Base-by-base conservation (phyloP, 2,888 invertebrate species). In the Melikaiella ostensackeni region DNA sequence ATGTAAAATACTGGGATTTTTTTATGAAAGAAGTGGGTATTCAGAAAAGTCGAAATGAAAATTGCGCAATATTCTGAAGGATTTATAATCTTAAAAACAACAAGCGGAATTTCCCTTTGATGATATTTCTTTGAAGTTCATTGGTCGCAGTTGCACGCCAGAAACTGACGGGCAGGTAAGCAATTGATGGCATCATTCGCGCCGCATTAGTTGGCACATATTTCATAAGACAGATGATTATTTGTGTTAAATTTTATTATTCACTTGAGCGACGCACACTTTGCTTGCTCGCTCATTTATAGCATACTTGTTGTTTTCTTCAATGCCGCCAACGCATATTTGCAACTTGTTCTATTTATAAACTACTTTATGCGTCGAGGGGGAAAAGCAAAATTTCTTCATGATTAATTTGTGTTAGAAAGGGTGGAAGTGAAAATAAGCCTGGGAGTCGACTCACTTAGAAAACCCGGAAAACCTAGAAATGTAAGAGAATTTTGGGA, bases 211-310 rank as follows among this genome's bases (percentile, higher is more conserved):
- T 8, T 55, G 50, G n/a, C 50, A 55, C 75, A 77, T 77, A 75
- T 59, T 78, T 80, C 74, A 77, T 78, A 79, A 75, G 79, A 76
- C 46, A 74, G 77, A 79, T 66, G 80, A 80, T 79, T 70, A 66
- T 74, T 66, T 64, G 57, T 59, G 76, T 75, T 78, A 79, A 80
- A 79, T 81, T 81, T 80, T 77, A 77, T 79, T 79, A 80, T 80
- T 79, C 80, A 79, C 74, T 75, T 75, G 79, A 70, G 75, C 80
- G 30, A 75, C 79, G 77, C 80, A 80, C 80, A 79, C 79, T 80
- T 75, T 42, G 11, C 70, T 76, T 50, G 7, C 59, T 77, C 77
- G 77, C 76, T 81, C 80, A 81, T 81, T 57, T 57, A 57, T 57
- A 57, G 57, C 4, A 6, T 24, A 27, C 57, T 57, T 57, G 24